These are phyloP conservation scores for Pristionchus mayeri DNA, from an alignment of 2,888 invertebrate genomes.

Conservation along the genomic window DNA sequence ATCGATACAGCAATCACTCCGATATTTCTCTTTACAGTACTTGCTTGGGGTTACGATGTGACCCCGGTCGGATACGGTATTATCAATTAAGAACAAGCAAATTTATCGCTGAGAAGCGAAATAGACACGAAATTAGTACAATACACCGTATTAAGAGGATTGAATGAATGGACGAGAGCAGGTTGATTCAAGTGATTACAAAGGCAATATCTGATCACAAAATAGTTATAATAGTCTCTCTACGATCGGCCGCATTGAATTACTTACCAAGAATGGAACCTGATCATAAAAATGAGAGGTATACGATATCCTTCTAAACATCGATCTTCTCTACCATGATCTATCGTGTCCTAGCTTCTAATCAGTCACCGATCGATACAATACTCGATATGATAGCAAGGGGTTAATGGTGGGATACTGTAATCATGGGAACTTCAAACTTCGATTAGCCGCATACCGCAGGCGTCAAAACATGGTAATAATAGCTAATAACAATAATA, in stretches of 20 bases:
- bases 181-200: background rate
- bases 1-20: conserved; percentile 12
- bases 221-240: too few relatives aligned
- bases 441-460: background rate
- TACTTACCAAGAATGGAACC: too few relatives aligned
- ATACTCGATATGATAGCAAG: background rate
- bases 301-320: background rate
- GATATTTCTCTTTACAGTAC: background rate
- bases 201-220: too few relatives aligned
- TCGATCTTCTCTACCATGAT: background rate
- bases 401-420: background rate
- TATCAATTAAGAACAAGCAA: background rate
- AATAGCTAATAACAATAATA: background rate
- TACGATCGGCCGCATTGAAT: too few relatives aligned
- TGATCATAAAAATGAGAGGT: too few relatives aligned
- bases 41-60: background rate
- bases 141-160: conserved; percentile 18
- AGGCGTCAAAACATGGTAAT: background rate
- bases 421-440: background rate
- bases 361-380: background rate
- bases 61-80: conserved; percentile 2
- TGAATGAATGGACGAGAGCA: background rate
- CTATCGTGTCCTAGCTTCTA: background rate
- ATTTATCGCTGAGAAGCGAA: conserved; percentile 33
- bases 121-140: conserved; percentile 20